These are phyloP conservation scores for Neopipo cinnamomea DNA, from an alignment of 2,113 vertebrate species.

Conservation along the genomic window DNA sequence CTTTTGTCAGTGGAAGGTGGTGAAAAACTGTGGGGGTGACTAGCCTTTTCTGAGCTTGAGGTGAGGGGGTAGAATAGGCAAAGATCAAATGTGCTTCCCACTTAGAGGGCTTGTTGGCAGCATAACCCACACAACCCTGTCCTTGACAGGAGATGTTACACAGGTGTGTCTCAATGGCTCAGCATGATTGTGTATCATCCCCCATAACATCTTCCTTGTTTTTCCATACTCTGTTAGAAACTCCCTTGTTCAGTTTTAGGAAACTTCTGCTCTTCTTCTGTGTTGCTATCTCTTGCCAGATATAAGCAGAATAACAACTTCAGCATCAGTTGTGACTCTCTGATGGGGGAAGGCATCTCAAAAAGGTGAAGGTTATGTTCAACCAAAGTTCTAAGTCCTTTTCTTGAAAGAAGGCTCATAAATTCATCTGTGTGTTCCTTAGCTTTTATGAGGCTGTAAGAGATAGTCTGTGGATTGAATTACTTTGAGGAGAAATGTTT, in stretches of 20 bases:
- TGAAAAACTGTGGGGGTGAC: neutral
- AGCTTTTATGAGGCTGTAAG: neutral
- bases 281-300: neutral
- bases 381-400: neutral
- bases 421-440: neutral
- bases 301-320: neutral
- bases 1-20: neutral
- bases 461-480: neutral
- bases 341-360: neutral
- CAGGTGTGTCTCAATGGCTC: neutral
- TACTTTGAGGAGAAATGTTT: neutral
- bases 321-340: neutral
- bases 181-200: neutral
- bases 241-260: neutral
- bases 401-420: neutral
- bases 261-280: neutral
- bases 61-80: neutral
- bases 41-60: neutral
- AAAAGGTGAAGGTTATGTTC: neutral
- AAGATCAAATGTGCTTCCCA: neutral
- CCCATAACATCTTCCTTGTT: neutral
- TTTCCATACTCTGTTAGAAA: neutral
- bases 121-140: neutral
- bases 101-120: neutral
- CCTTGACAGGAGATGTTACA: too few relatives aligned